Evolutionary conservation across 2,888 invertebrate species (phyloP).

Genomic region (Eulithis prunata): DNA sequence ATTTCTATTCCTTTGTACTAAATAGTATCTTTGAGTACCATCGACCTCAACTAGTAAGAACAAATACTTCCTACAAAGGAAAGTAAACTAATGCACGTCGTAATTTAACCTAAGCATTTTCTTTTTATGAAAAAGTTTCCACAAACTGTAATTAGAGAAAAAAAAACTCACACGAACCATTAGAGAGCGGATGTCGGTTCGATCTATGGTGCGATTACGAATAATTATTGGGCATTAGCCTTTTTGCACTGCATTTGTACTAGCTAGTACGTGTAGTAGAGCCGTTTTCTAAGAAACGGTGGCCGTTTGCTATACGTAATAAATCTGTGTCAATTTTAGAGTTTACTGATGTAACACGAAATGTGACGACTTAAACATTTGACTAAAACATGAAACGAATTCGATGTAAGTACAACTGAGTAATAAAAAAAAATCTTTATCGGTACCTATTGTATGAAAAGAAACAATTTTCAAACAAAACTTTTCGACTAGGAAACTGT

Average conservation of each 20-base stretch:
- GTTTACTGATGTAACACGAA: too few relatives aligned
- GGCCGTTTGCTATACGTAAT: not conserved
- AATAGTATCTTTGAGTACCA: too few relatives aligned
- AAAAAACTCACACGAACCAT: constrained; percentile 54
- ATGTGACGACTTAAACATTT: too few relatives aligned
- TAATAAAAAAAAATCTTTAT: too few relatives aligned
- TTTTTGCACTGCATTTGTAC: constrained; percentile 61
- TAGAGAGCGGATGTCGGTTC: constrained; percentile 52
- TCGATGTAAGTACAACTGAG: too few relatives aligned
- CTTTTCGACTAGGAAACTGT: too few relatives aligned
- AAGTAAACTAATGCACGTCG: constrained; percentile 6
- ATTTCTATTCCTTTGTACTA: too few relatives aligned
- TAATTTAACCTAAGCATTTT: constrained; percentile 18
- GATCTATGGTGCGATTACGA: constrained; percentile 60
- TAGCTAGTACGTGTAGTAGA: not conserved
- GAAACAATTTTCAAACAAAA: too few relatives aligned
- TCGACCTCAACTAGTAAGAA: not conserved
- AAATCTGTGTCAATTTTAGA: not conserved
- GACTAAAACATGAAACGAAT: too few relatives aligned
- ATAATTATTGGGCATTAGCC: constrained; percentile 65
- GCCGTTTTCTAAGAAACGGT: not conserved
- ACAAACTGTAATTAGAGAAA: constrained; percentile 38
- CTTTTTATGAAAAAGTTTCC: constrained; percentile 21
- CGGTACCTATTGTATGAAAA: too few relatives aligned
- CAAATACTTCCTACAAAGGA: constrained; percentile 5